Base-by-base conservation (phyloP, 2,797 vertebrate genomes). In the Pangasius krempfi region DNA sequence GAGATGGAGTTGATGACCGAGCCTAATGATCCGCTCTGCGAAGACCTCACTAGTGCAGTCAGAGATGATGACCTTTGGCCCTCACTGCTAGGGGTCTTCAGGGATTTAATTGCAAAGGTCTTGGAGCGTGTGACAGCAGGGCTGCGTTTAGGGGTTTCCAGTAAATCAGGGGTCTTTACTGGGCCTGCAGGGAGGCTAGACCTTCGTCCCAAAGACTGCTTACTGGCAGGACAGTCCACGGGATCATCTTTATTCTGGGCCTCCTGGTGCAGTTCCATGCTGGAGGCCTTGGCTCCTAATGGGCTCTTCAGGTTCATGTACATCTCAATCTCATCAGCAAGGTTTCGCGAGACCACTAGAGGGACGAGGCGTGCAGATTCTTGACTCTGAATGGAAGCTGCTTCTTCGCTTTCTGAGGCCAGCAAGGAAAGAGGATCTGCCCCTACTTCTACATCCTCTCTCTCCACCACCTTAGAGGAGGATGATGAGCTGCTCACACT, bases 271-370 rank as follows among this genome's bases (percentile, higher is more conserved):
- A 99, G 95, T 92, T 99, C 99, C 97, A 98, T 98, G 93, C 98
- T 99, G 85, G 96, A 97, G 89, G 98, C 98, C 91, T 97, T 98
- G 62, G 81, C 93, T 25, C 97, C 96, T 64, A 98, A 91, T 0
- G 98, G 98, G 85, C 93, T 97, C 88, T 96, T 97, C 52, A 99
- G 95, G 91, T 97, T 99, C 98, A 99, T 99, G 91, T 99, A 99
- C 95, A 95, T 98, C 94, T 99, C 97, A 14, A 99, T 99, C 94
- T 99, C 99, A 90, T 99, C 98, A 0, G 99, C 98, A 85, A 99
- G 95, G 90, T 99, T 99, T 75, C 98, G 97, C 76, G 98, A 97
- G 88, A 97, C 97, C 90, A 97, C 95, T 0, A 94, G 94, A 0
- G 97, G 98, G 79, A 96, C 5, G 1, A 92, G 0, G 85, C 96